A percentile compares a stretch with the other conserved stretches of the same genome.
These are phyloP conservation scores for Meles meles DNA, from an alignment of 2,113 vertebrate species.

Conservation along the genomic window DNA sequence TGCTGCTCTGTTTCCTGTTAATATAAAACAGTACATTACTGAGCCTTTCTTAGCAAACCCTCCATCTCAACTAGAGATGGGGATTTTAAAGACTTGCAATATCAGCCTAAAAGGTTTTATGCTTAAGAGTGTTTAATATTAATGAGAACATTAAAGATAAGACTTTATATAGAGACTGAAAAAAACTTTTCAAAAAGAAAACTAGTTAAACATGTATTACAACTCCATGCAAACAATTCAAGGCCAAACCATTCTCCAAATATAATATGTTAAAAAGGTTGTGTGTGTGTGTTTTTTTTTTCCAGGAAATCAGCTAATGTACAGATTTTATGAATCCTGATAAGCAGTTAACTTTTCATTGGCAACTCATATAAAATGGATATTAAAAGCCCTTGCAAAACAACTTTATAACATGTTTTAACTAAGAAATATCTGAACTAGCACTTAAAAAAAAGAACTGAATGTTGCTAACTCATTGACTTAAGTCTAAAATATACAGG, in stretches of 20 bases:
- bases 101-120: neutral
- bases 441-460: neutral
- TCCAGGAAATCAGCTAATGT: conserved; percentile 11
- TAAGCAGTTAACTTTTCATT: conserved; percentile 19
- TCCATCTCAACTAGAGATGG: conserved; percentile 26
- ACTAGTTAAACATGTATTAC: conserved; percentile 52
- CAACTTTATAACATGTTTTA: neutral
- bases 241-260: neutral
- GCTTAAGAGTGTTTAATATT: conserved; percentile 20
- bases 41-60: conserved; percentile 56
- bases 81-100: neutral
- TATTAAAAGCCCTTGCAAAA: neutral
- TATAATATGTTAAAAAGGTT: conserved; percentile 27
- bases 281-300: neutral
- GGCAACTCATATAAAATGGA: conserved; percentile 19
- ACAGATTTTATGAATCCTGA: conserved; percentile 31
- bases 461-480: conserved; percentile 33
- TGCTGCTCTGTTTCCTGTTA: conserved; percentile 84
- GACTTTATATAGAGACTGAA: neutral
- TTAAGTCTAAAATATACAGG: neutral
- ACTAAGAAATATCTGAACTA: conserved; percentile 14
- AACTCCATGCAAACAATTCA: conserved; percentile 25
- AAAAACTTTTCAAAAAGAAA: neutral
- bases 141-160: neutral
- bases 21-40: conserved; percentile 78